Conservation (phyloP, 2,113 vertebrate genomes). For the Laterallus jamaicensis region DNA sequence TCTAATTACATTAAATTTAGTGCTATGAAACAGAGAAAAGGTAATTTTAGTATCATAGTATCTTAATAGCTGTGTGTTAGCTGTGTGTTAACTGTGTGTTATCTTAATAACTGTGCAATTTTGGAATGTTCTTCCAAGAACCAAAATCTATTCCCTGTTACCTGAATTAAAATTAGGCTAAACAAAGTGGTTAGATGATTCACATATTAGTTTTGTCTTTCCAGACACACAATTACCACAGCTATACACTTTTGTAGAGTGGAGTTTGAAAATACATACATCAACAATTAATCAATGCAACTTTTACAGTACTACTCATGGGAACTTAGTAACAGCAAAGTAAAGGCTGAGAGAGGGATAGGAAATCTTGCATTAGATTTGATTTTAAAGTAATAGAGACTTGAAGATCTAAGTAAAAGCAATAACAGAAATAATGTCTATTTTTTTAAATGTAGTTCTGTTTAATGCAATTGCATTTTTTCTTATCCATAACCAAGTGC, state of each 20-base stretch:
- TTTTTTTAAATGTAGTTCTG: not conserved
- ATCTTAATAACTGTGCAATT: not conserved
- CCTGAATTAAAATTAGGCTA: not conserved
- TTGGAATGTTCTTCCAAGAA: not conserved
- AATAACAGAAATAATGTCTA: not conserved
- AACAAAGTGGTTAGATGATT: not conserved
- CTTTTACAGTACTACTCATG: not conserved
- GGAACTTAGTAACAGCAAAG: slow-evolving; percentile 39
- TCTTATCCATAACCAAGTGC: not conserved
- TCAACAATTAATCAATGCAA: slow-evolving; percentile 30
- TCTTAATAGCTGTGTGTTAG: not conserved
- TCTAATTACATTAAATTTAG: not conserved
- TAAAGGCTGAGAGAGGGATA: not conserved
- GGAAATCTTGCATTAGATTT: slow-evolving; percentile 17
- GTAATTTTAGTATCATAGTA: not conserved
- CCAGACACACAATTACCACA: not conserved
- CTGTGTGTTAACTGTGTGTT: not conserved
- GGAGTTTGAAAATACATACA: slow-evolving; percentile 20
- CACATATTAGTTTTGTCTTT: not conserved
- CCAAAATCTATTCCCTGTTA: not conserved
- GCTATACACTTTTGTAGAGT: slow-evolving; percentile 28
- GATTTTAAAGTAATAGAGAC: slow-evolving; percentile 41
- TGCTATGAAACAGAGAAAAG: not conserved
- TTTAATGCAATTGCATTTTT: not conserved
- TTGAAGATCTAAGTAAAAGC: slow-evolving; percentile 26